Evolutionary conservation across 1,140 invertebrate genomes (phyloP).

Genomic region (Mercenaria mercenaria): DNA sequence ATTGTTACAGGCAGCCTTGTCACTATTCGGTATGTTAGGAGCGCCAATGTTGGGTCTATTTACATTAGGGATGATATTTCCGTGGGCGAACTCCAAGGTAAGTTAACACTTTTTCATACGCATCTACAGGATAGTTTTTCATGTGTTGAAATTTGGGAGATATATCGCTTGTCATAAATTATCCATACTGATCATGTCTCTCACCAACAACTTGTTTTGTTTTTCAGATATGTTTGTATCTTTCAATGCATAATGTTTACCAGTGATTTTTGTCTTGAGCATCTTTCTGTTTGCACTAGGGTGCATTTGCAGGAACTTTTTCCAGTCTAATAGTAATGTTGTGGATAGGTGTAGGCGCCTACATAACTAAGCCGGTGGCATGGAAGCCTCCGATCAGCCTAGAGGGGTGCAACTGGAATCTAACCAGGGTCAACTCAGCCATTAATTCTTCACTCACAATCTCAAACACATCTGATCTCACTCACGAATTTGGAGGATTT

Average conservation of each 20-base stretch:
- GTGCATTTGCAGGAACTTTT: slow-evolving; percentile 66
- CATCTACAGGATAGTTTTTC: too few species aligned
- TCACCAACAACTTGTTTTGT: too few species aligned
- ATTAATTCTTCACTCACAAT: not conserved
- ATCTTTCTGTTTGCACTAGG: too few species aligned
- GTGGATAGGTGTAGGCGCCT: slow-evolving; percentile 68
- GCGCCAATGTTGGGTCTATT: slow-evolving; percentile 83
- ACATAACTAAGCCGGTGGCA: slow-evolving; percentile 36
- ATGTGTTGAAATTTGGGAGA: too few species aligned
- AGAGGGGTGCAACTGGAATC: slow-evolving; percentile 63
- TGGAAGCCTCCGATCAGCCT: slow-evolving; percentile 50
- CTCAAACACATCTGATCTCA: not conserved
- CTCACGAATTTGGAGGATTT: not conserved
- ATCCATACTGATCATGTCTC: too few species aligned
- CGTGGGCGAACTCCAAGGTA: slow-evolving; percentile 82
- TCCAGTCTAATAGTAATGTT: slow-evolving; percentile 58
- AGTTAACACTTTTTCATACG: not conserved
- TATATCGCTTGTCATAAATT: too few species aligned
- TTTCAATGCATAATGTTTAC: too few species aligned
- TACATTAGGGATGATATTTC: slow-evolving; percentile 84
- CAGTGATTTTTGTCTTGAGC: too few species aligned
- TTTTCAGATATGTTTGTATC: too few species aligned
- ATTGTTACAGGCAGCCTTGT: slow-evolving; percentile 89
- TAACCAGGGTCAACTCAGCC: not conserved
- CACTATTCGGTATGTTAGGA: slow-evolving; percentile 83